phyloP scores from a whole-genome alignment of 23 tunicate genomes.

The Ciona savignyi region DNA sequence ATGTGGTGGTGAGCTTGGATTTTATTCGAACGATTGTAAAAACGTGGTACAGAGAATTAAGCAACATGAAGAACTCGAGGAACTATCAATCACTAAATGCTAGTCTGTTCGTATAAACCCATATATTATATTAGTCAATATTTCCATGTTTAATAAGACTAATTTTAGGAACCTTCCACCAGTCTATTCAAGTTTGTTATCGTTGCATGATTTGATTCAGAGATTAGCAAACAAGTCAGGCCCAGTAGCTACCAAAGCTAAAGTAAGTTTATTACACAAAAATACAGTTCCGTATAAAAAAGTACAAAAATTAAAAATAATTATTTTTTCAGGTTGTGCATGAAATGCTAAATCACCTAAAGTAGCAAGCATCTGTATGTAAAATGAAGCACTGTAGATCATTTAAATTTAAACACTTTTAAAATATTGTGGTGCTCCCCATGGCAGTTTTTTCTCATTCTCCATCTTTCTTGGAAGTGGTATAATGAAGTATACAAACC shows the following conservation, averaged over 20 bases:
- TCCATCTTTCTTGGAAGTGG: too few relatives aligned
- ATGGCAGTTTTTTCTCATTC: slow-evolving; percentile 47
- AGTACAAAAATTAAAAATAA: not conserved
- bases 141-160: not conserved
- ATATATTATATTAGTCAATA: not conserved
- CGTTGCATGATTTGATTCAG: slow-evolving; percentile 40
- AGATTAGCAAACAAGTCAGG: slow-evolving; percentile 35
- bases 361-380: not conserved
- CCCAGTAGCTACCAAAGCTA: slow-evolving; percentile 55
- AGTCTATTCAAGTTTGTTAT: slow-evolving; percentile 36
- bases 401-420: slow-evolving; percentile 25
- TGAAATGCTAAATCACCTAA: not conserved
- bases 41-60: slow-evolving; percentile 63
- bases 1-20: slow-evolving; percentile 49
- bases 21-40: slow-evolving; percentile 58
- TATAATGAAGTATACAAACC: slow-evolving; percentile 44
- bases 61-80: slow-evolving; percentile 27
- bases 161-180: slow-evolving; percentile 55
- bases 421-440: slow-evolving; percentile 48
- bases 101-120: slow-evolving; percentile 26
- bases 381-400: not conserved
- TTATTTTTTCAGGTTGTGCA: slow-evolving; percentile 2
- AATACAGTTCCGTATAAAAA: not conserved
- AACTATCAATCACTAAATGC: slow-evolving; percentile 10
- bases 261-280: slow-evolving; percentile 21